Evolutionary conservation across 2,113 vertebrate species (phyloP).

Genomic region (Pseudorectes ferrugineus): DNA sequence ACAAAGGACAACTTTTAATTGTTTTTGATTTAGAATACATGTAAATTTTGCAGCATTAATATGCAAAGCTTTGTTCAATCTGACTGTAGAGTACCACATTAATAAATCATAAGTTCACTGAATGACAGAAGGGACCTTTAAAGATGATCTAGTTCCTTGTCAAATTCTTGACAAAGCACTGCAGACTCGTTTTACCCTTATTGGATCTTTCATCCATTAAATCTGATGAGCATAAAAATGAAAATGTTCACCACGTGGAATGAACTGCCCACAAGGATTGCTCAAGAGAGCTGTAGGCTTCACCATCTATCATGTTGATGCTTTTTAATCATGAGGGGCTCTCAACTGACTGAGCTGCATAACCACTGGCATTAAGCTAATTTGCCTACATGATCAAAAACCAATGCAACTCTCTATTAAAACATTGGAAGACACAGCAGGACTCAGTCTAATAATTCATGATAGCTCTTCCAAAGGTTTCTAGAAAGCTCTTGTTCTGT

Average conservation of each 20-base stretch:
- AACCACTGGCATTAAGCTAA: background rate
- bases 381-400: background rate
- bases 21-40: background rate
- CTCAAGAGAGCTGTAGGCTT: background rate
- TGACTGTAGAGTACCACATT: background rate
- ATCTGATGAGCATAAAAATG: background rate
- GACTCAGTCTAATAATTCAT: background rate
- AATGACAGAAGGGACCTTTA: background rate
- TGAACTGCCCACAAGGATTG: background rate
- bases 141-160: background rate
- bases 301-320: background rate
- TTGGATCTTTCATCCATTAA: background rate
- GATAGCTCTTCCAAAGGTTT: background rate
- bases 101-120: background rate
- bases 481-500: background rate
- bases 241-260: background rate
- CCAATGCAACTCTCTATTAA: background rate
- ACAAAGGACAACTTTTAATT: background rate
- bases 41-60: background rate
- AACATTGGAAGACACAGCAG: fast-evolving
- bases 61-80: background rate
- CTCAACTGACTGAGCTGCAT: background rate
- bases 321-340: background rate
- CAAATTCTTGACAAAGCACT: background rate
- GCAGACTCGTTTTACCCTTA: background rate